Conservation (phyloP, 2,113 vertebrate genomes). For the Campylomormyrus numenius region DNA sequence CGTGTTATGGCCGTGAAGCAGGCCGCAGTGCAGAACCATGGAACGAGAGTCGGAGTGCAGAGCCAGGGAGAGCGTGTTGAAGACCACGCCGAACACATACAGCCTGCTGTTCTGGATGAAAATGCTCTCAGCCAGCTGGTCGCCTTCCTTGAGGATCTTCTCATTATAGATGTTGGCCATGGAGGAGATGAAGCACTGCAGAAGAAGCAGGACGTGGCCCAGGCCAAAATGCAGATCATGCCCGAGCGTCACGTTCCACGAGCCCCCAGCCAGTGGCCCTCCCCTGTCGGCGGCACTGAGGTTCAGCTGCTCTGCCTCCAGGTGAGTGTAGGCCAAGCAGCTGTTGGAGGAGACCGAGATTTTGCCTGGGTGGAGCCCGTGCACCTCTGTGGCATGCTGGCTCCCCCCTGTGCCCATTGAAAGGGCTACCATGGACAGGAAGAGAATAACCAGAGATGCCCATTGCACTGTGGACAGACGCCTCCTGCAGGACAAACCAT, state of each 20-base stretch:
- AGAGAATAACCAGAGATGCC: slow-evolving; percentile 83
- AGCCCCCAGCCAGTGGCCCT: slow-evolving; percentile 48
- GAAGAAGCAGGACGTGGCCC: slow-evolving; percentile 79
- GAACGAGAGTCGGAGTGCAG: slow-evolving; percentile 64
- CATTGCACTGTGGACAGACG: slow-evolving; percentile 86
- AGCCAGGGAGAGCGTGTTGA: slow-evolving; percentile 77
- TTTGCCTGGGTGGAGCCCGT: slow-evolving; percentile 64
- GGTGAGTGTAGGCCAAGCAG: slow-evolving; percentile 65
- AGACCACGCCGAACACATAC: slow-evolving; percentile 81
- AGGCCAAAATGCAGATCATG: slow-evolving; percentile 70
- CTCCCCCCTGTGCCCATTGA: slow-evolving; percentile 66
- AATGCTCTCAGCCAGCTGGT: slow-evolving; percentile 82
- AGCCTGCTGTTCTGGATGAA: slow-evolving; percentile 93
- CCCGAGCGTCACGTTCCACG: slow-evolving; percentile 66
- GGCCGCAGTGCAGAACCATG: slow-evolving; percentile 73
- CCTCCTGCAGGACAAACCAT: slow-evolving; percentile 57
- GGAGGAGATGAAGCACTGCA: slow-evolving; percentile 89
- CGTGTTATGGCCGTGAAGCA: slow-evolving; percentile 85
- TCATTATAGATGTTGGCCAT: slow-evolving; percentile 98
- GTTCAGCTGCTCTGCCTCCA: slow-evolving; percentile 54
- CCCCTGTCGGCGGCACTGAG: slow-evolving; percentile 31
- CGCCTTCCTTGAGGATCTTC: slow-evolving; percentile 91
- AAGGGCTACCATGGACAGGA: slow-evolving; percentile 84
- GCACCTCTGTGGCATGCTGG: slow-evolving; percentile 59
- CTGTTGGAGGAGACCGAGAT: slow-evolving; percentile 75